Base-by-base conservation (phyloP, 2,888 invertebrate genomes). In the Aleiodes leptofemur region DNA sequence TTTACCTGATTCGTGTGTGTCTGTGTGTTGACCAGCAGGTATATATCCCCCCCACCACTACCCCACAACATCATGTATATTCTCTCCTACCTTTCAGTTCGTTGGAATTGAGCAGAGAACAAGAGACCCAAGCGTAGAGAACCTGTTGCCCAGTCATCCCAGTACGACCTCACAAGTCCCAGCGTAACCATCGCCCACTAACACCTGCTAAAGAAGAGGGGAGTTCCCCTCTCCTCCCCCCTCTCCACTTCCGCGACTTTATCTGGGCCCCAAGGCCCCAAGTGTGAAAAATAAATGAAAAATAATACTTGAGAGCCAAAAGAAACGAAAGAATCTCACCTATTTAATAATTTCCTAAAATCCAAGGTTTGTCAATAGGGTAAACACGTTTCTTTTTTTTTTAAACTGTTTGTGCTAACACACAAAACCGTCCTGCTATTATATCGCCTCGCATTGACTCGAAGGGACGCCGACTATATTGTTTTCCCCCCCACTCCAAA, bases 81-180 rank as follows among this genome's bases (percentile, higher is more conserved):
- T 61, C 61, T 34, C 59, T 53, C 72, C 72, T 61, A 34, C 59
- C 61, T n/a, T 16, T 34, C n/a, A 50, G 23, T n/a, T n/a, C 50
- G 13, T 14, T 6, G 48, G 31, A 14, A 50, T 23, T 16, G 59
- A 31, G n/a, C 14, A 71, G n/a, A 59, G 23, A 70, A 55, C 13
- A 29, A 31, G 50, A 61, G 71, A 57, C 59, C 56, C 31, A 59
- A 13, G 6, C 55, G 48, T 4, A 57, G 57, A 74, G 57, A 74
- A 74, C 73, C 73, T 74, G 73, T 74, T 69, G 73, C 69, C 57
- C 68, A 68, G 23, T 23, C 23, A 23, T 23, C 23, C 23, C 68
- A 74, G 73, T 74, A 59, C 73, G 69, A 53, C 64, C 66, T 64
- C 64, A 66, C 55, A 43, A 51, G 57, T 74, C 69, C 57, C 69